Conservation (phyloP, 2,888 invertebrate species). For the Melikaiella ostensackeni region DNA sequence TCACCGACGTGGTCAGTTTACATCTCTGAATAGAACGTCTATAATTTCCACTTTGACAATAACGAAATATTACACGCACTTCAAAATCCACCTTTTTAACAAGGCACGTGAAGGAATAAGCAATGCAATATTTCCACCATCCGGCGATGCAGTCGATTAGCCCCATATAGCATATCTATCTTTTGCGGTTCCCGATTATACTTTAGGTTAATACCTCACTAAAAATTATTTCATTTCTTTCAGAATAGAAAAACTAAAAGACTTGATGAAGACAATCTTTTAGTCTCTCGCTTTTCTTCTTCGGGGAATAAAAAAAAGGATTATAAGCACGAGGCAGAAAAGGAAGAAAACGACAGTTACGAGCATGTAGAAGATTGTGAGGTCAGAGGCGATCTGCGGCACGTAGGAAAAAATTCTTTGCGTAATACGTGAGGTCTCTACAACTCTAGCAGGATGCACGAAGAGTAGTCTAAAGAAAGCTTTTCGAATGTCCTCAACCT, state of each 20-base stretch:
- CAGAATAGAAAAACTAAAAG: neutral
- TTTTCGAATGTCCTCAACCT: constrained; percentile 25
- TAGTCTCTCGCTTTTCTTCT: neutral
- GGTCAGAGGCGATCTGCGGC: constrained; percentile 31
- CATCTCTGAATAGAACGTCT: no score
- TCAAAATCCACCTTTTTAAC: no score
- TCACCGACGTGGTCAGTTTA: no score
- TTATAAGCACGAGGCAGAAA: constrained; percentile 24
- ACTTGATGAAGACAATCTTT: neutral
- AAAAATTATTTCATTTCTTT: no score
- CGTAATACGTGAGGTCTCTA: constrained; percentile 30
- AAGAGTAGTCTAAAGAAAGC: neutral
- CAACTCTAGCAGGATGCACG: neutral
- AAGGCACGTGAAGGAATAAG: no score
- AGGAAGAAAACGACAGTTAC: constrained; percentile 28
- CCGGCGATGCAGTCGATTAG: no score
- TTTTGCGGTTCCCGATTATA: no score
- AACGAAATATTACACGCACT: no score
- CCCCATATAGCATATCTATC: no score
- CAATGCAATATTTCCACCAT: no score
- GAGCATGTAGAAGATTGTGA: constrained; percentile 40
- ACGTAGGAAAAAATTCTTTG: constrained; percentile 28
- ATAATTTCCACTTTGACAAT: no score
- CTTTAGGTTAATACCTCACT: no score
- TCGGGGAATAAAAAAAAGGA: neutral